Evolutionary conservation across 2,113 vertebrate genomes (phyloP).

Genomic region (Enhydra lutris): DNA sequence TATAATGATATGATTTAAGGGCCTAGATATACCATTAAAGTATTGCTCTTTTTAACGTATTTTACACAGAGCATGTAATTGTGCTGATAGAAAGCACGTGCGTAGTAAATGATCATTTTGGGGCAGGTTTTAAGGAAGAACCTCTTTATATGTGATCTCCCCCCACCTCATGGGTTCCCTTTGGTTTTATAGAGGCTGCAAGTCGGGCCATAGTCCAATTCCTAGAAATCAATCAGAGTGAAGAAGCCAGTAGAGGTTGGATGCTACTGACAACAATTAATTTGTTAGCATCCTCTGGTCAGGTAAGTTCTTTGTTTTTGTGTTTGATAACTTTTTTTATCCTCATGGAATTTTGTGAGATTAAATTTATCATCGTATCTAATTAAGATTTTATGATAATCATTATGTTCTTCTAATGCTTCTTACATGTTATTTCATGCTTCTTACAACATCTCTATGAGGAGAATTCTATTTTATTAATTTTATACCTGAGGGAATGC

Average conservation of each 20-base stretch:
- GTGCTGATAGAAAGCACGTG: not conserved
- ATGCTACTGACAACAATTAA: slow-evolving; percentile 99
- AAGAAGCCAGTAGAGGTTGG: slow-evolving; percentile 98
- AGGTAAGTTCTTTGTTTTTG: slow-evolving; percentile 85
- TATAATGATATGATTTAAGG: not conserved
- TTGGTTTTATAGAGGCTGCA: slow-evolving; percentile 90
- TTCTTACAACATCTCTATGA: not conserved
- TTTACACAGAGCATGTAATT: not conserved
- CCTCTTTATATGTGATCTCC: not conserved
- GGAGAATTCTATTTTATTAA: not conserved
- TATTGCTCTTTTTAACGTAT: not conserved
- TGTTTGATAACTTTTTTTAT: not conserved
- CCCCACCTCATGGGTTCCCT: not conserved
- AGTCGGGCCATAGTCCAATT: slow-evolving; percentile 99
- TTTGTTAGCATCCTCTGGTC: slow-evolving; percentile 96
- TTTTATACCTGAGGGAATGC: not conserved
- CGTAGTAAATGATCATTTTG: not conserved
- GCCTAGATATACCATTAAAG: not conserved
- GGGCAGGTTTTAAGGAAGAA: not conserved
- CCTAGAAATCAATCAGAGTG: slow-evolving; percentile 98
- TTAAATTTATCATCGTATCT: not conserved
- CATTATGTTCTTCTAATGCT: not conserved
- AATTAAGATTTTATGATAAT: not conserved
- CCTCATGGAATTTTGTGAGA: not conserved
- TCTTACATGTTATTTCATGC: not conserved